Evolutionary conservation across 2,888 invertebrate species (phyloP).

Genomic region (Tortrix viridana): DNA sequence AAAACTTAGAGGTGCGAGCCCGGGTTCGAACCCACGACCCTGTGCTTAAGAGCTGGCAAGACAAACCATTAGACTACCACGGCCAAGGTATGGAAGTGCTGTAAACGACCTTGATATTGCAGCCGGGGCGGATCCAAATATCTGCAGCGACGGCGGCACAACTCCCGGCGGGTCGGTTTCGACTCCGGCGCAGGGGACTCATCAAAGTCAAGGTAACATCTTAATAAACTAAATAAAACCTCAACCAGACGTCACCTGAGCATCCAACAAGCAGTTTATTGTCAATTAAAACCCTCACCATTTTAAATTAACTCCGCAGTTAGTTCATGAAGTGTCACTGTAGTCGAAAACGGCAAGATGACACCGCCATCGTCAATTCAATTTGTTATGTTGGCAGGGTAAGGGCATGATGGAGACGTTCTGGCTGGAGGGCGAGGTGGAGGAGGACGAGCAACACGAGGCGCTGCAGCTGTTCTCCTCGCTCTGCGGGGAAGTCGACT

Average conservation of each 20-base stretch:
- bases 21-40: no score
- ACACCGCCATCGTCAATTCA: no score
- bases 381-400: constrained; percentile 82
- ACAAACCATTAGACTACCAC: no score
- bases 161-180: constrained; percentile 87
- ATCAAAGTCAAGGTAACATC: constrained; percentile 91
- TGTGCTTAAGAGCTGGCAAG: no score
- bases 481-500: constrained; percentile 64
- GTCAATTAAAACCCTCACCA: no score
- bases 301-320: no score
- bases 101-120: constrained; percentile 39
- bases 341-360: no score
- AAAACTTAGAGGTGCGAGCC: no score
- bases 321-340: no score
- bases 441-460: constrained; percentile 73
- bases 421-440: constrained; percentile 88
- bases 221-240: no score
- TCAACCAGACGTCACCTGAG: no score
- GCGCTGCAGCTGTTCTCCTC: constrained; percentile 70
- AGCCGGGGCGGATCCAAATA: constrained; percentile 87
- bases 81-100: neutral
- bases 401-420: constrained; percentile 95
- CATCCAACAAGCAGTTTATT: no score
- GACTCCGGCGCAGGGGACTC: constrained; percentile 88
- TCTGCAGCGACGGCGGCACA: constrained; percentile 88